phyloP scores from a whole-genome alignment of 2,797 vertebrate genomes.

The Anabacerthia variegaticeps region DNA sequence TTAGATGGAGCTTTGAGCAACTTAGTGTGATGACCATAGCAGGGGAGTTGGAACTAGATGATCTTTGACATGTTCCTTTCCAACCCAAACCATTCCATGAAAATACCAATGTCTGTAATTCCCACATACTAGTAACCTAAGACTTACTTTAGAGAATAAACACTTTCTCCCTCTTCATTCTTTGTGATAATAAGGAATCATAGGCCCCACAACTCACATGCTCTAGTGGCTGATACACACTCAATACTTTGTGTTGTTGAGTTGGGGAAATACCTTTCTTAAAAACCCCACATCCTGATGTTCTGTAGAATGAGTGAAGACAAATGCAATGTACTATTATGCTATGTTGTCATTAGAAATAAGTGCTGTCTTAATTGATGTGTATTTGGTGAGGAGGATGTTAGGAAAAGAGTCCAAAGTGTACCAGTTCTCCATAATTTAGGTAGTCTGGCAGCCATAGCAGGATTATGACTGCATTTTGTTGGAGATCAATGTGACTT shows the following conservation, averaged over 20 bases:
- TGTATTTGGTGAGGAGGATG: background rate
- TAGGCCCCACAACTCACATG: rapidly evolving
- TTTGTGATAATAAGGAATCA: background rate
- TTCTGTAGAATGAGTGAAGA: background rate
- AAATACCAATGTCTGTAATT: background rate
- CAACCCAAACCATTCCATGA: background rate
- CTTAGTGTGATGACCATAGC: rapidly evolving
- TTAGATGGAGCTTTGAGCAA: background rate
- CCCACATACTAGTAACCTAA: background rate
- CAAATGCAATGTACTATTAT: background rate
- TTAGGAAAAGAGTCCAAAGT: background rate
- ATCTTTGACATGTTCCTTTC: background rate
- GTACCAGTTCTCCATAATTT: background rate
- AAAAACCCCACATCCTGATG: background rate
- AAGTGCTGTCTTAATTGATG: background rate
- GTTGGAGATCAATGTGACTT: background rate
- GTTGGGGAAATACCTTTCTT: background rate
- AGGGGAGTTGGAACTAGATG: no score
- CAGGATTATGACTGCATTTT: background rate
- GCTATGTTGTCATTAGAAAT: background rate
- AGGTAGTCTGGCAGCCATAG: background rate
- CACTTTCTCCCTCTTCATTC: background rate
- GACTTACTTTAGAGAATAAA: background rate
- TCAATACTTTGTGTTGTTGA: background rate
- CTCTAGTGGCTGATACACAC: background rate